These are phyloP conservation scores for Orientallactaga sibirica DNA, from an alignment of 2,797 vertebrate species.

Conservation along the genomic window DNA sequence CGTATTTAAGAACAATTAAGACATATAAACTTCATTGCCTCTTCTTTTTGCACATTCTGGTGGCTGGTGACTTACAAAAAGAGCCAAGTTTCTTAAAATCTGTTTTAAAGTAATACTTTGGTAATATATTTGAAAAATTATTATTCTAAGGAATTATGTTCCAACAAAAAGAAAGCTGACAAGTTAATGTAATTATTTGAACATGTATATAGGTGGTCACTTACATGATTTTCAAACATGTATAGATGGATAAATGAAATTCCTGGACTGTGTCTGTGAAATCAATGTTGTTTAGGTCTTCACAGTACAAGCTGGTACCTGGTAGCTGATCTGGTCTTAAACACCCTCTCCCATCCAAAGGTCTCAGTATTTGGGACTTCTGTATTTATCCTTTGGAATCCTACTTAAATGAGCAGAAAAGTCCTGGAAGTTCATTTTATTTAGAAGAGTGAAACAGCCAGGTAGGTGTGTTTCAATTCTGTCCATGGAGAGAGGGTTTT, in stretches of 20 bases:
- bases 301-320: slow-evolving; percentile 35
- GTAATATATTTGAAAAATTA: slow-evolving; percentile 71
- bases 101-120: slow-evolving; percentile 82
- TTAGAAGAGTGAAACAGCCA: slow-evolving; percentile 61
- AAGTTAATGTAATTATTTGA: slow-evolving; percentile 53
- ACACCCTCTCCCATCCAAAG: slow-evolving; percentile 61
- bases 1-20: slow-evolving; percentile 79
- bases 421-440: slow-evolving; percentile 70
- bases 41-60: not conserved
- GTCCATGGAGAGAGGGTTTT: not conserved
- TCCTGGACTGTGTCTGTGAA: not conserved
- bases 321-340: not conserved
- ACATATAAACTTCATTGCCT: slow-evolving; percentile 44
- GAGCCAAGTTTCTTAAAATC: slow-evolving; percentile 76
- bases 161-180: slow-evolving; percentile 69
- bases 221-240: not conserved
- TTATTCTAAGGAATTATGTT: slow-evolving; percentile 49
- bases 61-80: slow-evolving; percentile 74
- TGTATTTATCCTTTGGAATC: slow-evolving; percentile 77
- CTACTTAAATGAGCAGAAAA: slow-evolving; percentile 64
- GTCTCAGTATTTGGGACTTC: slow-evolving; percentile 69
- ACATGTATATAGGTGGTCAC: not conserved
- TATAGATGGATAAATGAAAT: slow-evolving; percentile 35
- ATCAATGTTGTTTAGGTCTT: not conserved
- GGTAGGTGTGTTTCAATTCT: slow-evolving; percentile 27